Percentiles rank a stretch among this genome's conserved stretches.
Evolutionary conservation across 2,797 vertebrate species (phyloP).

Genomic region (Molossus alvarezi): DNA sequence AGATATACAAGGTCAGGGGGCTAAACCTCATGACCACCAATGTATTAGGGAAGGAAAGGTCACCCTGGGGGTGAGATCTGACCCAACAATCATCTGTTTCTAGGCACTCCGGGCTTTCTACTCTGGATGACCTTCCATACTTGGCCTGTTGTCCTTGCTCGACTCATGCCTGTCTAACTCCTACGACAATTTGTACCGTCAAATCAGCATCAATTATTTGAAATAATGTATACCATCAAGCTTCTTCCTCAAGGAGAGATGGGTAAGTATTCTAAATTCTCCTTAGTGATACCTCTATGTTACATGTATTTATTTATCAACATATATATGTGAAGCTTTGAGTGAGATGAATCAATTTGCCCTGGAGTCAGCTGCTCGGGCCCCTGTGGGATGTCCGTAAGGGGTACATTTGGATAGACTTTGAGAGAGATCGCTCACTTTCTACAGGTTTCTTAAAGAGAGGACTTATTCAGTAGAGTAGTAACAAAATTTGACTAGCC

Average conservation of each 20-base stretch:
- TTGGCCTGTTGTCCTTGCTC: background rate
- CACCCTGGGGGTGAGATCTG: background rate
- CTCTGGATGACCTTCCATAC: background rate
- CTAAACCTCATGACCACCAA: background rate
- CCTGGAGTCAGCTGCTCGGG: slow-evolving; percentile 71
- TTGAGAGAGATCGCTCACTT: slow-evolving; percentile 72
- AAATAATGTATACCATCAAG: slow-evolving; percentile 69
- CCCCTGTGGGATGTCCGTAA: slow-evolving; percentile 54
- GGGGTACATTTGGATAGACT: slow-evolving; percentile 62
- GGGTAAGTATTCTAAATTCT: background rate
- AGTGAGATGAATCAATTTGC: slow-evolving; percentile 36
- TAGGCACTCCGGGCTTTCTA: background rate
- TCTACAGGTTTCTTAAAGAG: slow-evolving; percentile 76
- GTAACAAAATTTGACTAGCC: slow-evolving; percentile 25
- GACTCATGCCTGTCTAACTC: background rate
- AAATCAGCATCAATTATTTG: slow-evolving; percentile 76
- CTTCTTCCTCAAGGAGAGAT: slow-evolving; percentile 41
- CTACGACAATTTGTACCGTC: slow-evolving; percentile 75
- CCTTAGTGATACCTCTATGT: background rate
- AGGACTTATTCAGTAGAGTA: slow-evolving; percentile 78
- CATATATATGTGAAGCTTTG: background rate
- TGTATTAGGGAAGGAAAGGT: background rate
- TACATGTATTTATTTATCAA: background rate
- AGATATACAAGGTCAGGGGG: background rate
- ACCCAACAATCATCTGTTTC: background rate